A percentile compares a stretch with the other conserved stretches of the same genome.
Conservation (phyloP, 2,888 invertebrate species). For the Electrophaes corylata region DNA sequence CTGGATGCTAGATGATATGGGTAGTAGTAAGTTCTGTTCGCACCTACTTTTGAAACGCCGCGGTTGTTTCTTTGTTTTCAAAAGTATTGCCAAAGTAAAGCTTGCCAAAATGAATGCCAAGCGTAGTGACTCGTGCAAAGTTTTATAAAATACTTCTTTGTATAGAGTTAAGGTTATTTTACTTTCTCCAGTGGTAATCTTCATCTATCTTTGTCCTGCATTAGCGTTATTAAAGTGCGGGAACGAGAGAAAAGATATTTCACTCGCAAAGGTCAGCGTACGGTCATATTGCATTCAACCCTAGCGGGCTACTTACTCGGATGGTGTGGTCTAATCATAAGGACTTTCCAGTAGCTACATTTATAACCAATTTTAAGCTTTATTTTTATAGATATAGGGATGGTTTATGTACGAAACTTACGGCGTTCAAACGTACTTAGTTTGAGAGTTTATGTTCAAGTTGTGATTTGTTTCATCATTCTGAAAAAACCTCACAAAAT, state of each 20-base stretch:
- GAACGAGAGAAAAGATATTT: constrained; percentile 14
- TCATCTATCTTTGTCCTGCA: constrained; percentile 22
- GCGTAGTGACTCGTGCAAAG: no score
- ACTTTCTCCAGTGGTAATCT: constrained; percentile 4
- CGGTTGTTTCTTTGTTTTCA: no score
- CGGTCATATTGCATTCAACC: constrained; percentile 32
- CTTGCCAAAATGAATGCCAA: no score
- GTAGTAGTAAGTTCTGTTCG: no score
- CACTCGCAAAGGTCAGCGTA: constrained; percentile 26
- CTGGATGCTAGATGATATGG: no score
- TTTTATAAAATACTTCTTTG: neutral
- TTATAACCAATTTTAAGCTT: constrained; percentile 25
- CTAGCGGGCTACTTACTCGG: constrained; percentile 29
- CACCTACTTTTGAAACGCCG: no score
- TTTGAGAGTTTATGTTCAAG: neutral
- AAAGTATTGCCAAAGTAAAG: no score
- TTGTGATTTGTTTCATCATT: neutral
- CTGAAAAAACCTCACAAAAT: no score
- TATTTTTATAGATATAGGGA: constrained; percentile 18
- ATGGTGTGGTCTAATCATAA: constrained; percentile 30
- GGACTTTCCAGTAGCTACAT: constrained; percentile 12
- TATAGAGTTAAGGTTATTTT: neutral
- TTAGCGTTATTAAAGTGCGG: constrained; percentile 11
- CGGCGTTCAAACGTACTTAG: neutral
- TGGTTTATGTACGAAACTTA: constrained; percentile 6